Percentiles rank a stretch among this genome's conserved stretches.
Conservation (phyloP, 1,140 invertebrate genomes). For the Ceratitis capitata region DNA sequence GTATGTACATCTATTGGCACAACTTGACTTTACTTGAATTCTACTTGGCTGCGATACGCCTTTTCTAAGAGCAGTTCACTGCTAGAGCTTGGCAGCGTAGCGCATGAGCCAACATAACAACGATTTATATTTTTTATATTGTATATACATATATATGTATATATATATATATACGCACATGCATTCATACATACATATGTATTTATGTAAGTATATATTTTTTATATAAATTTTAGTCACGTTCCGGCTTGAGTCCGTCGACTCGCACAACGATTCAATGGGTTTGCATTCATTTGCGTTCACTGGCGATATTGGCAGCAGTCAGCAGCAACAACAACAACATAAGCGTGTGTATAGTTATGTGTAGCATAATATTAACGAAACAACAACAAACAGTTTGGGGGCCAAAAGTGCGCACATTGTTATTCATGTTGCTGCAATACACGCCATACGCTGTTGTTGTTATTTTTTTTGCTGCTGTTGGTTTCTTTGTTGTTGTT, state of each 20-base stretch:
- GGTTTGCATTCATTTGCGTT: conserved; percentile 1
- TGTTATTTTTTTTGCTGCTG: not conserved
- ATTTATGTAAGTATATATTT: too few species aligned
- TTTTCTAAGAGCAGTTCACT: too few species aligned
- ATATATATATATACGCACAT: too few species aligned
- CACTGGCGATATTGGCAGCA: conserved; percentile 1
- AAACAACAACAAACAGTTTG: not conserved
- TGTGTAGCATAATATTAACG: not conserved
- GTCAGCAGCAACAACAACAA: not conserved
- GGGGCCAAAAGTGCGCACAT: conserved; percentile 5
- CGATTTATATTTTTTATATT: too few species aligned
- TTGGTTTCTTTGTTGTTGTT: not conserved
- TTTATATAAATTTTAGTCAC: conserved; percentile 11
- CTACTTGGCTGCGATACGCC: not conserved
- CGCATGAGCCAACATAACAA: too few species aligned
- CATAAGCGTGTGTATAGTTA: not conserved
- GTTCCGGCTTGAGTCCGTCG: not conserved
- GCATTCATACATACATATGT: too few species aligned
- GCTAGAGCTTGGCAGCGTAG: too few species aligned
- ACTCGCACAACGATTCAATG: not conserved
- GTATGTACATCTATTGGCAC: conserved; percentile 3
- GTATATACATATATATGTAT: too few species aligned
- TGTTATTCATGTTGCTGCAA: conserved; percentile 6
- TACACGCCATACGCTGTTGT: not conserved
- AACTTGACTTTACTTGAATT: not conserved